Base-by-base conservation (phyloP, 1,140 invertebrate genomes). In the Potamilus streckersoni region DNA sequence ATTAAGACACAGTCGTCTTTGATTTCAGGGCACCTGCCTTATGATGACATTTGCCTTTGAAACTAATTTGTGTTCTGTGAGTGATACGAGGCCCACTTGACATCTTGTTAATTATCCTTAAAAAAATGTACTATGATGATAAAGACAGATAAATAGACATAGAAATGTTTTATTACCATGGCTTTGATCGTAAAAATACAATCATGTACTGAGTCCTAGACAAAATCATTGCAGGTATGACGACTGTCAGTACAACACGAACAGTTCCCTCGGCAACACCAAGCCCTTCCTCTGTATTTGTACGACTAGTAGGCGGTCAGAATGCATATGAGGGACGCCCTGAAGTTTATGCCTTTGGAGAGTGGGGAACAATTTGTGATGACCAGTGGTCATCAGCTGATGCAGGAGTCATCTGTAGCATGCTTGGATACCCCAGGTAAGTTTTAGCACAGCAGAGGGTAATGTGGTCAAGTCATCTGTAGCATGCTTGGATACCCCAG, bases 311-410 rank as follows among this genome's bases (percentile, higher is more conserved):
- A 3, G 73, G 65, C 19, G 80, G 80, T n/a, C 60, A 14, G 11
- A 69, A 60, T 57, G 65, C 72, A 2, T 68, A 59, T 31, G 76
- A 82, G 57, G 84, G 84, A 6, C 74, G 83, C n/a, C 83, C 84
- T 2, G 84, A 84, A 62, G 75, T 86, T 6, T 80, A 70, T 58
- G 73, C 81, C 57, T 64, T 74, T 20, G 69, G 70, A 6, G 20
- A 66, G 16, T 87, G 86, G 86, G 86, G 86, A 19, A 83, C 82
- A 19, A 74, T 87, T 14, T 87, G 86, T 78, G 85, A 85, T 67
- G 84, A 86, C 64, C 61, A 63, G 27, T 87, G 86, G 86, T 78
- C 80, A 68, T 57, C 73, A 19, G 63, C 65, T 20, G 80, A 83
- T 61, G 86, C 85, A 17, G 71, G 64, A 23, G 86, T 87, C 27